These are phyloP conservation scores for Macropus fuliginosus DNA, from an alignment of 2,797 vertebrate species.

Conservation along the genomic window DNA sequence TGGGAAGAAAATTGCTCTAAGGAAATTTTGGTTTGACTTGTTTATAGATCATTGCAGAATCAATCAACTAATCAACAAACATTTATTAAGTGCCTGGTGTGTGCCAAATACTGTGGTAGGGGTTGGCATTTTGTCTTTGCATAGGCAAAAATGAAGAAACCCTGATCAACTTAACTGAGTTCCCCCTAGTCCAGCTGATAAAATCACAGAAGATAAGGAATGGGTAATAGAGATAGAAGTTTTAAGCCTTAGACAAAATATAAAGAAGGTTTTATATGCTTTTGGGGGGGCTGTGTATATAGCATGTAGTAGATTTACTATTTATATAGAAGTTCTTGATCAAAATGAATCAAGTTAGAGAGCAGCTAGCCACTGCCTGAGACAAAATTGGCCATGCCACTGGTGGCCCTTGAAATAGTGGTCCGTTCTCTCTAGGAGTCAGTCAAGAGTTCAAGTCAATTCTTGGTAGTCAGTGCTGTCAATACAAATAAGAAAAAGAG, in stretches of 20 bases:
- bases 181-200: not conserved
- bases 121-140: not conserved
- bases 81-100: not conserved
- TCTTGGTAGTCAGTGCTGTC: not conserved
- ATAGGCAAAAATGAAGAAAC: not conserved
- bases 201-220: not conserved
- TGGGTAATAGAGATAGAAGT: not conserved
- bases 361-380: not conserved
- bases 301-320: not conserved
- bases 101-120: not conserved
- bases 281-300: not conserved
- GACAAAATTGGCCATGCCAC: not conserved
- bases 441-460: not conserved
- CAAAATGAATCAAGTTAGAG: not conserved
- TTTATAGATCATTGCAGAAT: not conserved
- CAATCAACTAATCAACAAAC: not conserved
- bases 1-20: constrained; percentile 40
- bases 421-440: not conserved
- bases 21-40: constrained; percentile 48
- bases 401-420: not conserved
- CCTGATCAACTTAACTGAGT: not conserved
- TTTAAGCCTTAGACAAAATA: not conserved
- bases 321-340: not conserved
- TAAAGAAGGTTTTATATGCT: not conserved
- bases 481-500: not conserved